phyloP scores from a whole-genome alignment of 2,113 vertebrate genomes.

The Thryonomys swinderianus region DNA sequence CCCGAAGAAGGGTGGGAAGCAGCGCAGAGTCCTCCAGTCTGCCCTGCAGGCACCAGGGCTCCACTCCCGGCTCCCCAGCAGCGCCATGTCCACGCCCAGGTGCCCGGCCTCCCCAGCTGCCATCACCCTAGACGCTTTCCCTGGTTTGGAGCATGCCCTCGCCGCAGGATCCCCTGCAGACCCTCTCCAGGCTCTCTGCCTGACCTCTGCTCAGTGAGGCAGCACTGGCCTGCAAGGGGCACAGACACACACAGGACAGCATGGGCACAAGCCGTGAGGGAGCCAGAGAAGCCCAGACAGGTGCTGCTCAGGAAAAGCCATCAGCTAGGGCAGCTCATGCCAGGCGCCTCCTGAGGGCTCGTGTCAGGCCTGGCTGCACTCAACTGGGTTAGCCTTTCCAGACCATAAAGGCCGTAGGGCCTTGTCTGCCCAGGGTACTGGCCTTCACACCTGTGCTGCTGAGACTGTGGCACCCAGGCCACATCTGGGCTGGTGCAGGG shows the following conservation, averaged over 20 bases:
- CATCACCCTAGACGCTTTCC: not conserved
- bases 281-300: not conserved
- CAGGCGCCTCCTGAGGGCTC: not conserved
- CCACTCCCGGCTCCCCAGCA: not conserved
- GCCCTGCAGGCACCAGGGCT: not conserved
- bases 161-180: not conserved
- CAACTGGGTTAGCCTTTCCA: not conserved
- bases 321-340: not conserved
- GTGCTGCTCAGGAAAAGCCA: not conserved
- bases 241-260: not conserved
- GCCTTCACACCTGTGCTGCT: not conserved
- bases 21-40: not conserved
- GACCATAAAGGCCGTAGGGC: not conserved
- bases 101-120: not conserved
- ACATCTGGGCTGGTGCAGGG: not conserved
- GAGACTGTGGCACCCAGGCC: not conserved
- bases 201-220: not conserved
- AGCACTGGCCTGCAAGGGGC: not conserved
- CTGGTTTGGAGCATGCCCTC: not conserved
- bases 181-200: not conserved
- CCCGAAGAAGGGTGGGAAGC: too few relatives aligned
- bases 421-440: not conserved
- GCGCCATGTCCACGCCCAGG: not conserved
- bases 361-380: not conserved
- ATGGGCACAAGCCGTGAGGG: not conserved